Base-by-base conservation (phyloP, 2,797 vertebrate species). In the Hydrophis major region DNA sequence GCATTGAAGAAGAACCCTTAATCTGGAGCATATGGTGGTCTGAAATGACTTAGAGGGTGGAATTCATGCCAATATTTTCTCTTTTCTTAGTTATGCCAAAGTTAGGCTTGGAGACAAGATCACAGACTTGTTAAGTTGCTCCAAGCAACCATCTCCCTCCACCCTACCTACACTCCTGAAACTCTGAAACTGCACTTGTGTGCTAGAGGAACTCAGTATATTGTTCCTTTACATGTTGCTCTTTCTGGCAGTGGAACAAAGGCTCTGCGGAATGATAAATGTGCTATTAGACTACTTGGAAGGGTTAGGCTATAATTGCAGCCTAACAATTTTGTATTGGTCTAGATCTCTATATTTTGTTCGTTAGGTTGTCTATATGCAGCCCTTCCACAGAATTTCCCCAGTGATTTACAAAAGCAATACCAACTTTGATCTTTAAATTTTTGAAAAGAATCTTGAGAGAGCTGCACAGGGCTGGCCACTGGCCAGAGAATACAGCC, bases 161-260 rank as follows among this genome's bases (percentile, higher is more conserved):
- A 83, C 74, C 74, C 37, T 8, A 47, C 37, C 32, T 16, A 8
- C 50, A 74, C 6, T 11, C 20, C 83, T 11, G 14, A 93, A 47
- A 50, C 86, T 4, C 22, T 59, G 61, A 87, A 32, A 32, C 7
- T 20, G 27, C 86, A 0, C 47, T 86, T 63, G n/a, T 55, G 18
- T 32, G 16, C 86, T 69, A 59, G 60, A 87, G 37, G 47, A 90
- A 37, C 92, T 88, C n/a, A 74, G 27, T 42, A 69, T 66, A 56
- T 60, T 13, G n/a, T 63, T 88, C 14, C 16, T 66, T 89, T 78
- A 57, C 55, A 88, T 60, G 8, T 20, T 42, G 78, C 8, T 27
- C 50, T 37, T 89, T 32, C 55, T 89, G 86, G 86, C 28, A 88
- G 86, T 50, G 50, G 78, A 90, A 87, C 42, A 91, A 90, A 91